phyloP scores from a whole-genome alignment of 2,888 invertebrate species.

The Rhagium mordax region DNA sequence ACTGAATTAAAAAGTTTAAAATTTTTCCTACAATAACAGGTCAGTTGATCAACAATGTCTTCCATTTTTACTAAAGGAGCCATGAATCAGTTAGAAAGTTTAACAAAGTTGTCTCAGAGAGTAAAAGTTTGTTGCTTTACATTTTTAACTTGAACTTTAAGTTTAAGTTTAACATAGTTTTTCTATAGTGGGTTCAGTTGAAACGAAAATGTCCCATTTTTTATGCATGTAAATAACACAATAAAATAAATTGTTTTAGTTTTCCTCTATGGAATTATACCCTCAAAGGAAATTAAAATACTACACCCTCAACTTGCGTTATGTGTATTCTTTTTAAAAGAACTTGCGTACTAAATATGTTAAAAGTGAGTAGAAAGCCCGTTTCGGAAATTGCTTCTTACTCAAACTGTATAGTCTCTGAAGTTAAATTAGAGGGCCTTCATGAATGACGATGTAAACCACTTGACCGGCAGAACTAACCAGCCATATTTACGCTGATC shows the following conservation, averaged over 20 bases:
- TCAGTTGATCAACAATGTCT: no score
- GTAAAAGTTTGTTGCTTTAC: background rate
- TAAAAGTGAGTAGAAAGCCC: background rate
- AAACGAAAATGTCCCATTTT: constrained; percentile 9
- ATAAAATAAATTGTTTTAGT: constrained; percentile 24
- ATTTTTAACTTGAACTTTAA: background rate
- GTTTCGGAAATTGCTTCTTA: background rate
- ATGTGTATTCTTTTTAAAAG: constrained; percentile 4
- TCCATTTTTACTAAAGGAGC: no score
- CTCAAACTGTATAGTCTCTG: background rate
- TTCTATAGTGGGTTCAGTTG: background rate
- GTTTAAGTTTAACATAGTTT: background rate
- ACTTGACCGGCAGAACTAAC: no score
- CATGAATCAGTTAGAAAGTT: background rate
- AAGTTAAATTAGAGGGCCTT: background rate
- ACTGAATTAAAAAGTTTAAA: no score
- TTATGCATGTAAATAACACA: constrained; percentile 21
- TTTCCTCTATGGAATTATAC: constrained; percentile 3
- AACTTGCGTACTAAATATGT: constrained; percentile 7
- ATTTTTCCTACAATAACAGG: no score
- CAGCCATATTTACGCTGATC: no score
- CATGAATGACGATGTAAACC: no score
- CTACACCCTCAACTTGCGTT: background rate
- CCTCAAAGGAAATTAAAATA: constrained; percentile 28
- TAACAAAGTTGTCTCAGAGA: background rate